Percentiles rank a stretch among this genome's conserved stretches.
phyloP scores from a whole-genome alignment of 1,140 invertebrate species.

The Steinernema feltiae region DNA sequence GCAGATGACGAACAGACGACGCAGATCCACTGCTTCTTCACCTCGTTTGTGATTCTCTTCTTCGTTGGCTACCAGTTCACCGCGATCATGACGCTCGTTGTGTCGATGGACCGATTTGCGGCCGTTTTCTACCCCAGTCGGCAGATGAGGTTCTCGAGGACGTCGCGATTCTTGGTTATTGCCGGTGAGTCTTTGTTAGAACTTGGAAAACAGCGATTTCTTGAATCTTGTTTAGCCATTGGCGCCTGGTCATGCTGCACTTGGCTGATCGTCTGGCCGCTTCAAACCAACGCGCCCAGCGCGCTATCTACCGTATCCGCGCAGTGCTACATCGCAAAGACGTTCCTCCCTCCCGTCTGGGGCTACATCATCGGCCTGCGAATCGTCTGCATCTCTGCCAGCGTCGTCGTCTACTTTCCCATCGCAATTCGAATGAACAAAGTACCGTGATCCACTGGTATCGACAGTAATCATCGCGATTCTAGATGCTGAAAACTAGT shows the following conservation, averaged over 20 bases:
- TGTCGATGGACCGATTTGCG: not conserved
- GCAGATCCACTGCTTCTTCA: not conserved
- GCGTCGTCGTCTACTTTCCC: not conserved
- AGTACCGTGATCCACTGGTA: not conserved
- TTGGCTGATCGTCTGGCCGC: not conserved
- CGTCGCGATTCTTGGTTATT: not conserved
- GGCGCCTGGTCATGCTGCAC: not conserved
- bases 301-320: not conserved
- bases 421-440: not conserved
- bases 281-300: not conserved
- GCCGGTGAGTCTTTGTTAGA: not conserved
- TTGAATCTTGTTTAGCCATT: not conserved
- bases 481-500: not conserved
- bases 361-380: not conserved
- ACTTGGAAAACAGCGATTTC: not conserved
- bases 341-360: not conserved
- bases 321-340: not conserved
- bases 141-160: not conserved
- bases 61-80: constrained; percentile 3
- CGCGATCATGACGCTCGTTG: not conserved
- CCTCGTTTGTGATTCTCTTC: constrained; percentile 1
- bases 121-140: not conserved
- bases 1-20: not conserved
- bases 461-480: not conserved
- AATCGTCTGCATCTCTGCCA: not conserved